These are phyloP conservation scores for Nanorana parkeri DNA, from an alignment of 2,113 vertebrate species.

Conservation along the genomic window DNA sequence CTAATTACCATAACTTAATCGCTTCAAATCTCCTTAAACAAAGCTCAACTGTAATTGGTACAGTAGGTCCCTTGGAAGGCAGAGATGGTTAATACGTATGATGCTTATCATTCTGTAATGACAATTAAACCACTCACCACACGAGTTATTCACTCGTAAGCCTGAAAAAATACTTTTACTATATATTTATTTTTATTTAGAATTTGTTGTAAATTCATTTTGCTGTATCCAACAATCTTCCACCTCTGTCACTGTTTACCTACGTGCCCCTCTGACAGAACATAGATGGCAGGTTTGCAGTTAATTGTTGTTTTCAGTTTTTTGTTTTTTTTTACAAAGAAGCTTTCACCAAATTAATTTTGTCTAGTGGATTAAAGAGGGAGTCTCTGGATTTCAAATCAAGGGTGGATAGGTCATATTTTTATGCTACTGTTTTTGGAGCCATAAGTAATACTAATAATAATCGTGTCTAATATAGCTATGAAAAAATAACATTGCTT, in stretches of 20 bases:
- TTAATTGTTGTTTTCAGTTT: background rate
- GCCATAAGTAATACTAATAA: background rate
- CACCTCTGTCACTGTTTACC: too few species aligned
- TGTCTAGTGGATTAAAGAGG: conserved; percentile 1
- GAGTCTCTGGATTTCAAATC: background rate
- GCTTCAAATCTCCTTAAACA: conserved; percentile 51
- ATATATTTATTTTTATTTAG: too few species aligned
- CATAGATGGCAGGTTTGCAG: too few species aligned
- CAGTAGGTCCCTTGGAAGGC: conserved; percentile 49
- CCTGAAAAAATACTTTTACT: background rate
- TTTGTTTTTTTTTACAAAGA: conserved; percentile 2
- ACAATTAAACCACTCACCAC: conserved; percentile 24
- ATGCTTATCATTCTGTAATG: conserved; percentile 36
- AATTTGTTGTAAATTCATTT: too few species aligned
- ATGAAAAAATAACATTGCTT: too few species aligned
- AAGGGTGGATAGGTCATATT: background rate
- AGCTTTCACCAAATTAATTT: conserved; percentile 10
- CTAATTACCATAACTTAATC: conserved; percentile 55
- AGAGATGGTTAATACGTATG: conserved; percentile 26
- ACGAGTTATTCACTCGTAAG: background rate
- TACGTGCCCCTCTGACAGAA: too few species aligned
- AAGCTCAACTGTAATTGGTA: conserved; percentile 57
- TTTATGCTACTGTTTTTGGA: background rate
- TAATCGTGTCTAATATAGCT: background rate
- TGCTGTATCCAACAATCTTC: too few species aligned